phyloP scores from a whole-genome alignment of 2,888 invertebrate species.

The Notodonta dromedarius region DNA sequence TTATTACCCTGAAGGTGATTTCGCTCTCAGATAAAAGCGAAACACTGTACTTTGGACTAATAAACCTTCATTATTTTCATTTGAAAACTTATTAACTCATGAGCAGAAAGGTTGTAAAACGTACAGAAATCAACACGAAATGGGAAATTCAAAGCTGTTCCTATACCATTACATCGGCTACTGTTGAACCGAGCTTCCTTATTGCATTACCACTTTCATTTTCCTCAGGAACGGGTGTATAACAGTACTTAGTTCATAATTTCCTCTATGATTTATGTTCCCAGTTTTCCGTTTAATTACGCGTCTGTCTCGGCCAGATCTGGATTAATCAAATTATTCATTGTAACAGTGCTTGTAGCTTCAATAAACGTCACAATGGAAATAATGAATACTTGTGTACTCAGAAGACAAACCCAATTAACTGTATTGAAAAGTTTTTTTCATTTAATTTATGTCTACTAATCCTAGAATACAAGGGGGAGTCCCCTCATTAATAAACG shows the following conservation, averaged over 20 bases:
- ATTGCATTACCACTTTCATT: slow-evolving; percentile 59
- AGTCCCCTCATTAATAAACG: no score
- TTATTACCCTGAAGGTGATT: no score
- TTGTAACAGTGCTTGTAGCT: slow-evolving; percentile 35
- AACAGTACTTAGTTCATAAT: slow-evolving; percentile 34
- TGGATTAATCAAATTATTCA: slow-evolving; percentile 46
- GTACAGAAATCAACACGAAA: slow-evolving; percentile 14
- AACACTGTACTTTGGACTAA: no score
- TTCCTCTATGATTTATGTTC: slow-evolving; percentile 44
- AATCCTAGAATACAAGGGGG: no score
- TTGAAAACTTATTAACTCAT: no score
- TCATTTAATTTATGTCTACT: no score
- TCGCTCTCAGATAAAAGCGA: no score
- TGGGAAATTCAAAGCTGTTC: slow-evolving; percentile 47
- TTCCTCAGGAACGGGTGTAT: slow-evolving; percentile 44
- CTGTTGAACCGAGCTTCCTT: slow-evolving; percentile 61
- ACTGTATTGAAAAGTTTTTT: slow-evolving; percentile 11
- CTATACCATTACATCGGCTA: slow-evolving; percentile 44
- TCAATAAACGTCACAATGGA: slow-evolving; percentile 52
- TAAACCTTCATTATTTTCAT: no score
- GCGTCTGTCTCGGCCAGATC: slow-evolving; percentile 31
- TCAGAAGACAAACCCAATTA: slow-evolving; percentile 31
- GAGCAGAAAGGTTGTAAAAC: no score
- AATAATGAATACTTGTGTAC: slow-evolving; percentile 44
- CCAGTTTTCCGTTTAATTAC: slow-evolving; percentile 40